These are phyloP conservation scores for Thera obeliscata DNA, from an alignment of 2,888 invertebrate genomes.

Conservation along the genomic window DNA sequence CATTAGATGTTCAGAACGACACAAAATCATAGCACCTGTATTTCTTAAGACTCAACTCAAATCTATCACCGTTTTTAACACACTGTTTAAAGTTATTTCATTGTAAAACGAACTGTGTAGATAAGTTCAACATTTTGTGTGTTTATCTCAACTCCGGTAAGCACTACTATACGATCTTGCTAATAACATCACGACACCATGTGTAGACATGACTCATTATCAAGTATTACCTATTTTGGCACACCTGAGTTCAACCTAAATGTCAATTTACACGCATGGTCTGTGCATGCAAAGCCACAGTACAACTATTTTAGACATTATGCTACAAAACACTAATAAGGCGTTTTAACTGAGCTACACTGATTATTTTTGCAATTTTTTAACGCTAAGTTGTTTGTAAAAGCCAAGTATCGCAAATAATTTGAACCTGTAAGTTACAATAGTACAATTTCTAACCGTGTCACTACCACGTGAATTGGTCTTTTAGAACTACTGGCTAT, in stretches of 20 bases:
- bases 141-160: slow-evolving; percentile 5
- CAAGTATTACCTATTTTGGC: slow-evolving; percentile 34
- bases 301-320: background rate
- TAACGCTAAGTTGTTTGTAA: too few relatives aligned
- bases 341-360: too few relatives aligned
- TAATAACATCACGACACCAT: slow-evolving; percentile 2
- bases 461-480: slow-evolving; percentile 2
- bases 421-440: too few relatives aligned
- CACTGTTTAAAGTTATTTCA: background rate
- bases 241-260: slow-evolving; percentile 37
- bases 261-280: slow-evolving; percentile 31
- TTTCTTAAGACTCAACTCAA: too few relatives aligned
- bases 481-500: slow-evolving; percentile 6
- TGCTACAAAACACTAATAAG: background rate
- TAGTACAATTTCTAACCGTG: background rate
- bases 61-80: background rate
- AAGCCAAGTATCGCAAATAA: too few relatives aligned
- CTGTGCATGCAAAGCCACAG: slow-evolving; percentile 11
- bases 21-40: too few relatives aligned
- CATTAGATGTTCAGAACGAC: background rate
- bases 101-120: background rate
- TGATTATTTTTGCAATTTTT: too few relatives aligned
- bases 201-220: slow-evolving; percentile 34
- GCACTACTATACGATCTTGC: slow-evolving; percentile 3
- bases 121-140: background rate